phyloP scores from a whole-genome alignment of 2,888 invertebrate species.

The Drosophila dives region DNA sequence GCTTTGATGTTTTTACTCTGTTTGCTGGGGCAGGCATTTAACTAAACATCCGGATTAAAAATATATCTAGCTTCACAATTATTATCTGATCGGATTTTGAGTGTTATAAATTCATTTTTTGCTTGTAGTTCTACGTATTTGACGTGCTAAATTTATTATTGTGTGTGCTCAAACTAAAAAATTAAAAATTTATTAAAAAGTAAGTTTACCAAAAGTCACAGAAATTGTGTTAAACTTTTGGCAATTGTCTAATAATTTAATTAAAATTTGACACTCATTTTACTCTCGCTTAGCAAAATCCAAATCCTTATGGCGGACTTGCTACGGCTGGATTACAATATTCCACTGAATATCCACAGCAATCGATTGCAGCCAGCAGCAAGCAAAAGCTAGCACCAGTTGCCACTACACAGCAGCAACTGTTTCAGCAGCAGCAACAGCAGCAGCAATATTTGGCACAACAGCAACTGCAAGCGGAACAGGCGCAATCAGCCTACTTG shows the following conservation, averaged over 20 bases:
- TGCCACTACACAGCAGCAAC: constrained; percentile 43
- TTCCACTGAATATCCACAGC: constrained; percentile 45
- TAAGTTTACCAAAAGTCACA: constrained; percentile 38
- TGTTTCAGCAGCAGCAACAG: constrained; percentile 50
- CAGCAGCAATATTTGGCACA: constrained; percentile 52
- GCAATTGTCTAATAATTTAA: too few species aligned
- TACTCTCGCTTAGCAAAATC: constrained; percentile 35
- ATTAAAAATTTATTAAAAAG: constrained; percentile 32
- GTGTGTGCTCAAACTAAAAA: background rate
- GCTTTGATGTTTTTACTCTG: background rate
- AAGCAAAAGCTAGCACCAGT: constrained; percentile 49
- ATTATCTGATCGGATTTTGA: constrained; percentile 30
- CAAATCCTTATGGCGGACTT: constrained; percentile 37
- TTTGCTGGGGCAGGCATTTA: constrained; percentile 15
- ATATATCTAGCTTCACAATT: constrained; percentile 28
- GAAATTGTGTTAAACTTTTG: constrained; percentile 8
- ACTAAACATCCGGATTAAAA: constrained; percentile 8
- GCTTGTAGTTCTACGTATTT: background rate
- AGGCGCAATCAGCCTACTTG: constrained; percentile 74
- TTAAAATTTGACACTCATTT: background rate
- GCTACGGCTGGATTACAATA: constrained; percentile 41
- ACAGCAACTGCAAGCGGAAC: constrained; percentile 54
- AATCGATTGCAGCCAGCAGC: constrained; percentile 8
- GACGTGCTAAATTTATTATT: constrained; percentile 19
- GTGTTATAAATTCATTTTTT: constrained; percentile 34